Conservation (phyloP, 2,797 vertebrate genomes). For the Enteromius fasciolatus region DNA sequence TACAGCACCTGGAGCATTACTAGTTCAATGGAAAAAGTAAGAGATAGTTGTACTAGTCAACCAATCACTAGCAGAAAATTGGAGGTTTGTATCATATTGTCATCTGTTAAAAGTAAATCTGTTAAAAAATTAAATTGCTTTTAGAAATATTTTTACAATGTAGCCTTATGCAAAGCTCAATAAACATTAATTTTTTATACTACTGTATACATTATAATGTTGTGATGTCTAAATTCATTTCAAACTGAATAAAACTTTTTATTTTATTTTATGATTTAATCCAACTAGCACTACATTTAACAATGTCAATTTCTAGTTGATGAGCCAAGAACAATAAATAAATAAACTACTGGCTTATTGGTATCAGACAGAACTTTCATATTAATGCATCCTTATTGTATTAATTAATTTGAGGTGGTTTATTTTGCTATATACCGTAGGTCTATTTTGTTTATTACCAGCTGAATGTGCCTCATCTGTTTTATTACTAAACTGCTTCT, state of each 20-base stretch:
- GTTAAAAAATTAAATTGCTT: background rate
- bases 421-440: background rate
- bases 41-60: background rate
- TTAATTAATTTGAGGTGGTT: background rate
- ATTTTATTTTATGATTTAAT: no score
- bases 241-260: no score
- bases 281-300: no score
- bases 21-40: constrained; percentile 59
- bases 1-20: constrained; percentile 98
- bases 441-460: background rate
- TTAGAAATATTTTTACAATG: background rate
- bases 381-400: background rate
- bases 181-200: no score
- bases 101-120: background rate
- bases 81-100: background rate
- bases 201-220: no score
- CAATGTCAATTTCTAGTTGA: no score
- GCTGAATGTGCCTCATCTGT: background rate
- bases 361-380: background rate
- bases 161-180: no score
- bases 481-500: background rate
- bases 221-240: no score
- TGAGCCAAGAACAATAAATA: no score
- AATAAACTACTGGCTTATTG: no score
- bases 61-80: background rate